phyloP scores from a whole-genome alignment of 1,140 invertebrate species.

The Chelonus insularis region DNA sequence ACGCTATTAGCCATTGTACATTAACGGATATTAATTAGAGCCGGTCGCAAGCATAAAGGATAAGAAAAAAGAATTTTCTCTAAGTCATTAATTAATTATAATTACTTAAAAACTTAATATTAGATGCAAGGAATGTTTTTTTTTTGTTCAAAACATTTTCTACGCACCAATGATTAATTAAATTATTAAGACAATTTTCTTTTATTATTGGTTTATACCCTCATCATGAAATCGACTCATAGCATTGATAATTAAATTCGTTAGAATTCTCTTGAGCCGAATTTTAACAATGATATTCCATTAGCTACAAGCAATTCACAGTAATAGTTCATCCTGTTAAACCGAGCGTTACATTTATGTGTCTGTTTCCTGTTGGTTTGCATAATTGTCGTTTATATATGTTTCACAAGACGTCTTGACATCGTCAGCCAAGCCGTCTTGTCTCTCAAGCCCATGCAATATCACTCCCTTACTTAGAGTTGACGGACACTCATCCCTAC shows the following conservation, averaged over 20 bases:
- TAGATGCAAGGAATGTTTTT: no score
- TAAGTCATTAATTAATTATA: neutral
- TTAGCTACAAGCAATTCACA: conserved; percentile 25
- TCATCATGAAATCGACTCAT: no score
- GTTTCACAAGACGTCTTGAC: conserved; percentile 2
- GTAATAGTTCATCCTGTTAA: conserved; percentile 30
- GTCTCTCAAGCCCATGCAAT: neutral
- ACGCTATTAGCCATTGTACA: conserved; percentile 9
- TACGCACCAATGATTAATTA: no score
- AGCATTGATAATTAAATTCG: neutral
- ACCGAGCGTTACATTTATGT: conserved; percentile 31
- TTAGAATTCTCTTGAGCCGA: neutral
- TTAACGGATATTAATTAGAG: conserved; percentile 19
- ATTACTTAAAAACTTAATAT: no score
- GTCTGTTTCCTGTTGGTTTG: conserved; percentile 21
- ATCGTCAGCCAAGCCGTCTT: neutral
- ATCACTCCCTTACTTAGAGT: no score
- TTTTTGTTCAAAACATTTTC: no score
- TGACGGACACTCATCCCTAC: neutral
- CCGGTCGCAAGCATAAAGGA: neutral
- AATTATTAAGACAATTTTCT: no score
- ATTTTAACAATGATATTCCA: neutral
- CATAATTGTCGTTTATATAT: conserved; percentile 17
- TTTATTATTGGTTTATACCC: no score
- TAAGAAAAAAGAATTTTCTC: neutral